Conservation (phyloP, 1,140 invertebrate genomes). For the Acromyrmex charruanus region DNA sequence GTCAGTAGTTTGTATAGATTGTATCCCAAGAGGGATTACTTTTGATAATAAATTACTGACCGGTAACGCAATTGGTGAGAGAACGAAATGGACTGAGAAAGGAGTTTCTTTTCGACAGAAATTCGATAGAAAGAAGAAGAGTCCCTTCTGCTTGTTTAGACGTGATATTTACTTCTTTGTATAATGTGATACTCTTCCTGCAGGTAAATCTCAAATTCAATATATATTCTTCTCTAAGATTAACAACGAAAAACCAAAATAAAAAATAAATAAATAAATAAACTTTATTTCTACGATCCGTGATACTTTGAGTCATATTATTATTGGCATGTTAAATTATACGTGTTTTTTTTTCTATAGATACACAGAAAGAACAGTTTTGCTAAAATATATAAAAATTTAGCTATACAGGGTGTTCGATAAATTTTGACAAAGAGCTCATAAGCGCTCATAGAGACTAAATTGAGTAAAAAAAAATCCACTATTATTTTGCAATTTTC, state of each 20-base stretch:
- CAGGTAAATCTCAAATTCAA: conserved; percentile 3
- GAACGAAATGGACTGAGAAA: conserved; percentile 64
- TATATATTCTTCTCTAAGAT: not conserved
- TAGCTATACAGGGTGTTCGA: no score
- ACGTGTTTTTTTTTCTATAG: not conserved
- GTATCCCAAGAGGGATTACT: not conserved
- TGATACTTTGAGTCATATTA: no score
- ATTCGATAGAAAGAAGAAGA: conserved; percentile 41
- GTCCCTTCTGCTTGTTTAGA: conserved; percentile 2
- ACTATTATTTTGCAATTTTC: no score
- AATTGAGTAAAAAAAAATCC: no score
- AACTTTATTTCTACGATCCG: not conserved
- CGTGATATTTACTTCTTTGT: conserved; percentile 32
- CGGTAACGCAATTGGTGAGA: conserved; percentile 56
- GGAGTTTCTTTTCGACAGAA: conserved; percentile 6
- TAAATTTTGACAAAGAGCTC: no score
- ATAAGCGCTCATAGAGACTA: no score
- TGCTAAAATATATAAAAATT: no score
- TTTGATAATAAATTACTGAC: conserved; percentile 29
- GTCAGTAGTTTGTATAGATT: not conserved
- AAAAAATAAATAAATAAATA: not conserved
- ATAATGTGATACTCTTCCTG: not conserved
- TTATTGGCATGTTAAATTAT: not conserved
- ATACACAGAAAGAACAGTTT: no score
- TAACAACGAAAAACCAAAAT: not conserved